These are phyloP conservation scores for Heliconius charithonia DNA, from an alignment of 2,888 invertebrate species.

Conservation along the genomic window DNA sequence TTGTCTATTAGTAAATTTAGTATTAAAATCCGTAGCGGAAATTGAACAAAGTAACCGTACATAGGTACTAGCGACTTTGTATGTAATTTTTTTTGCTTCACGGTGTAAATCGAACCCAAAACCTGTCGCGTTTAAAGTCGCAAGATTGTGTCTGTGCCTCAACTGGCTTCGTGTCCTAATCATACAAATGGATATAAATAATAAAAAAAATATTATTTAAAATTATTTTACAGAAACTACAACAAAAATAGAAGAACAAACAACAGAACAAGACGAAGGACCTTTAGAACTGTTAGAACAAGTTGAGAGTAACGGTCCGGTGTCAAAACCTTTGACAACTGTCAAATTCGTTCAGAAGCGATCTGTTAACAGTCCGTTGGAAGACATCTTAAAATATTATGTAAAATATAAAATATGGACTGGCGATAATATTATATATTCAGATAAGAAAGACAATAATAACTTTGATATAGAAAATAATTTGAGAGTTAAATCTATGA, in stretches of 20 bases:
- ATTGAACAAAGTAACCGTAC: too few relatives aligned
- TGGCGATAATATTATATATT: constrained; percentile 47
- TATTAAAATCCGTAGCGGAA: too few relatives aligned
- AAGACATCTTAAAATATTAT: constrained; percentile 64
- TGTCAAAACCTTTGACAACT: constrained; percentile 43
- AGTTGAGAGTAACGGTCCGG: constrained; percentile 44
- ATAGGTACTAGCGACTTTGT: too few relatives aligned
- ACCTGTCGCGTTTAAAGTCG: too few relatives aligned
- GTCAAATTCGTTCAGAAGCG: constrained; percentile 57
- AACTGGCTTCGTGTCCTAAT: neutral
- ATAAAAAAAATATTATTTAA: too few relatives aligned
- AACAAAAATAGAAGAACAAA: constrained; percentile 14
- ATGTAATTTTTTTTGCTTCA: too few relatives aligned
- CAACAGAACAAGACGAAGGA: constrained; percentile 16
- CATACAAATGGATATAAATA: neutral
- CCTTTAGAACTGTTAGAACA: constrained; percentile 46
- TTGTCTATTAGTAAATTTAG: too few relatives aligned
- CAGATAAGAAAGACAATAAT: constrained; percentile 2
- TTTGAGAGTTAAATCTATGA: constrained; percentile 27
- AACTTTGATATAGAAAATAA: constrained; percentile 39
- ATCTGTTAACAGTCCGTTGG: constrained; percentile 55
- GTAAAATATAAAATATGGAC: constrained; percentile 70
- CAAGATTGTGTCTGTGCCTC: too few relatives aligned
- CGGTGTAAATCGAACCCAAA: too few relatives aligned
- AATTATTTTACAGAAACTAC: constrained; percentile 24